Evolutionary conservation across 2,797 vertebrate species (phyloP).

Genomic region (Gephyroberyx darwinii): DNA sequence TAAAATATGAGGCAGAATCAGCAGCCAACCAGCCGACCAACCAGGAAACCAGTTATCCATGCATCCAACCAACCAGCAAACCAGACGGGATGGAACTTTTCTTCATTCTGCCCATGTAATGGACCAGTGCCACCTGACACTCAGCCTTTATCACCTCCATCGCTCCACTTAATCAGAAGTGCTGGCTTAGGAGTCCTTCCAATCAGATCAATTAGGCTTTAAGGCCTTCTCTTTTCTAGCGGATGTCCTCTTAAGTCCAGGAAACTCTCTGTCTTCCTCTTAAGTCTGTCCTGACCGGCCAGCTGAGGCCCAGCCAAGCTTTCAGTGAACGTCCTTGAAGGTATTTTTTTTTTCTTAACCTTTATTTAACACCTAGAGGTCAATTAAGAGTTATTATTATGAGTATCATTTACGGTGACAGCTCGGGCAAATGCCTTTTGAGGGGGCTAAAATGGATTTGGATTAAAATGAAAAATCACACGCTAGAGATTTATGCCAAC

Average conservation of each 20-base stretch:
- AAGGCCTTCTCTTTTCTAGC: conserved; percentile 48
- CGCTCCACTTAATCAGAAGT: conserved; percentile 72
- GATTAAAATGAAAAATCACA: not conserved
- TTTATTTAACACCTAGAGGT: conserved; percentile 48
- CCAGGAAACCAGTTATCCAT: not conserved
- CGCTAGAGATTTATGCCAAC: not conserved
- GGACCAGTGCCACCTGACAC: conserved; percentile 59
- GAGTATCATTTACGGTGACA: conserved; percentile 31
- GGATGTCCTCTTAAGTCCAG: conserved; percentile 46
- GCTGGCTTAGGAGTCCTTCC: conserved; percentile 61
- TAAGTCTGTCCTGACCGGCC: conserved; percentile 8
- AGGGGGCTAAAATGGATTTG: not conserved
- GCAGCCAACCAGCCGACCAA: no score
- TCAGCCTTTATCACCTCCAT: conserved; percentile 63
- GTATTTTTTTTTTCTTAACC: conserved; percentile 22
- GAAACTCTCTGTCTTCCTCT: conserved; percentile 44
- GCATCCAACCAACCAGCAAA: not conserved
- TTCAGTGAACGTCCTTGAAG: conserved; percentile 46
- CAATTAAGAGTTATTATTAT: conserved; percentile 24
- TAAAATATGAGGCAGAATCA: conserved; percentile 28
- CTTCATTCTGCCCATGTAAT: conserved; percentile 55
- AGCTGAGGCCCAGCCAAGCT: conserved; percentile 39
- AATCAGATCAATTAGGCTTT: conserved; percentile 74
- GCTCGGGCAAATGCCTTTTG: conserved; percentile 14
- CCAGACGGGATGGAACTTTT: conserved; percentile 37